Base-by-base conservation (phyloP, 2,797 vertebrate species). In the Halcyon chelicuti region DNA sequence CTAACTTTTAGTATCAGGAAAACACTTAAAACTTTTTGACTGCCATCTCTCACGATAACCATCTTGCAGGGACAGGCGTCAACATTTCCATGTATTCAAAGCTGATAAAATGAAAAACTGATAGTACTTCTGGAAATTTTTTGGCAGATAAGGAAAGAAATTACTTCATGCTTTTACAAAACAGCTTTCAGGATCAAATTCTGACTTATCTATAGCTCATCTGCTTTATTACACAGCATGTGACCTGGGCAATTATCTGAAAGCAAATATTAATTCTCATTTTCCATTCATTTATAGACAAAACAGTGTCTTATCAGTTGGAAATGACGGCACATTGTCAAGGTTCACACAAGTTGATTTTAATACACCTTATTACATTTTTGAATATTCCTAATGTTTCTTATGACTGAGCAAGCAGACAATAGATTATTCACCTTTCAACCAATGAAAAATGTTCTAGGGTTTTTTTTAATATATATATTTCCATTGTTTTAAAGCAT, bases 341-440 rank as follows among this genome's bases (percentile, higher is more conserved):
- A 90, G 65, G 37, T 46, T 76, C 70, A 94, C 92, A 71, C 28
- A 57, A n/a, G 33, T 82, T 82, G 12, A 79, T 90, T 86, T 91
- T 49, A 86, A 71, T 80, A 60, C 26, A 62, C 10, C 52, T 73
- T 40, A 28, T 35, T 52, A 62, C 5, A 0, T 58, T 84, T 88
- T 39, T 12, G 68, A 87, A 73, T 85, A 81, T 55, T 87, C 19
- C 19, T 66, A 84, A 58, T 68, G 17, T 75, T 88, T 78, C 68
- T 83, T 92, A 55, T 37, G 86, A 75, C 6, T 61, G 21, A 92
- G 46, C 25, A 86, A 70, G 33, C 14, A 90, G 39, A 60, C 22
- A 55, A 33, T 10, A 7, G 18, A 74, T 94, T 63, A 76, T 55
- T 46, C 9, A 17, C 35, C 29, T 92, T 75, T 31, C 10, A 18